Evolutionary conservation across 2,888 invertebrate genomes (phyloP), one percentile per base, ranked within the genome.

Genomic region (Thymelicus lineola): DNA sequence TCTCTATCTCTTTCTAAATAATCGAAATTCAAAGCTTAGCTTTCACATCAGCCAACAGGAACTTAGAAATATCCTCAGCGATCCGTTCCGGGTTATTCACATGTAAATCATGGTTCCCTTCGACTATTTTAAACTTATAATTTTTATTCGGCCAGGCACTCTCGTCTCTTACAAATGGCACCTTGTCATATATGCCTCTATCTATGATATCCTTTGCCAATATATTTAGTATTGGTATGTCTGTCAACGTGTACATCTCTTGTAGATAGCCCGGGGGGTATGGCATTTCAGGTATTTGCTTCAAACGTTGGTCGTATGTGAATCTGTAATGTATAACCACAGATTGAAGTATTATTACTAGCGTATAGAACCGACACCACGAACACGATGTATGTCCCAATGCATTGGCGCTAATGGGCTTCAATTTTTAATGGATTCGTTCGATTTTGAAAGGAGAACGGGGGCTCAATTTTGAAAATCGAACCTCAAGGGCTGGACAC

Each of bases 51-150:
- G 82, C 79, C 35, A 85, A 48, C 14, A 90, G 70, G 74, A 89
- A 89, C 48, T 79, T 76, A 0, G 81, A 70, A 6, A 95, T 82
- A 72, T 91, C 82, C 0, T 81, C 81, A 0, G 94, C 94, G 73
- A 96, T 90, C 9, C 79, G 77, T 63, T 93, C 94, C 0, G 96
- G 95, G 63, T 91, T 76, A 55, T 94, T 91, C 17, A 94, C 89
- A 78, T 96, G 96, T 0, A 95, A 88, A 75, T 96, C 95, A 71
- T 96, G 96, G 60, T 91, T 88, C 0, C 95, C 96, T 0, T 89
- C 82, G 0, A 95, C 92, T 2, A 87, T 75, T 74, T 80, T 83
- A 6, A 75, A 81, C 7, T 53, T 82, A 35, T 88, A 91, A 71
- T 88, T 88, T 0, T 76, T 75, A 38, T 87, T 75, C 0, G 84